Conservation (phyloP, 2,888 invertebrate genomes). For the Andrena bicolor region DNA sequence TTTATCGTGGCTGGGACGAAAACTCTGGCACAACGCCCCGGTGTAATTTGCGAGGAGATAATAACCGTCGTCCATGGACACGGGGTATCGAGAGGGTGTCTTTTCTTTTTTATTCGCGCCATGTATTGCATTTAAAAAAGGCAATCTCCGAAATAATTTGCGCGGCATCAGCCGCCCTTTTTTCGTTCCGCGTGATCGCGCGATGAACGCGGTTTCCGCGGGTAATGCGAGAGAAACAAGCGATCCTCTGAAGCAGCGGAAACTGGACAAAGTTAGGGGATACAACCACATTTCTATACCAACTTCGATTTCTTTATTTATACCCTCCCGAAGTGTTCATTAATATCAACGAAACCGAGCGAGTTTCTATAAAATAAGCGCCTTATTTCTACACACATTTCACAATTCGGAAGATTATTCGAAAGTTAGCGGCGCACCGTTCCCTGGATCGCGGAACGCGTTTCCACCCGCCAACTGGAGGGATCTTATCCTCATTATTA, state of each 20-base stretch:
- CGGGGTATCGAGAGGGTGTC: conserved; percentile 40
- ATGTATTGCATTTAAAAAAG: conserved; percentile 72
- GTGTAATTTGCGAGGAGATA: conserved; percentile 76
- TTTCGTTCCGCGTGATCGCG: conserved; percentile 1
- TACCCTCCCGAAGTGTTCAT: not conserved
- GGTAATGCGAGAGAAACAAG: conserved; percentile 27
- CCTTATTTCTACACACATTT: not conserved
- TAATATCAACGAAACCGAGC: too few species aligned
- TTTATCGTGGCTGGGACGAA: conserved; percentile 69
- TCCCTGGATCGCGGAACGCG: conserved; percentile 8
- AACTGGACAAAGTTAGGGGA: not conserved
- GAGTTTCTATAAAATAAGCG: not conserved
- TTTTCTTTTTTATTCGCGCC: conserved; percentile 62
- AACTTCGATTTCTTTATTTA: not conserved
- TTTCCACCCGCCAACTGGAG: conserved; percentile 3
- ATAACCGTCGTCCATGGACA: conserved; percentile 65
- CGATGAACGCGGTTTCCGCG: conserved; percentile 13
- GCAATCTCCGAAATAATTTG: conserved; percentile 66
- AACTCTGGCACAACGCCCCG: conserved; percentile 58
- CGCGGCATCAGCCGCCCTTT: conserved; percentile 17
- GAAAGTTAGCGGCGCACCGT: not conserved
- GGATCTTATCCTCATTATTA: conserved; percentile 54
- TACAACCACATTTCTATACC: not conserved
- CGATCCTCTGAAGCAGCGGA: conserved; percentile 2
- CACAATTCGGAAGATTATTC: conserved; percentile 20